Evolutionary conservation across 2,797 vertebrate genomes (phyloP), one percentile per base, ranked within the genome.

Genomic region (Atherinosoma microstoma): DNA sequence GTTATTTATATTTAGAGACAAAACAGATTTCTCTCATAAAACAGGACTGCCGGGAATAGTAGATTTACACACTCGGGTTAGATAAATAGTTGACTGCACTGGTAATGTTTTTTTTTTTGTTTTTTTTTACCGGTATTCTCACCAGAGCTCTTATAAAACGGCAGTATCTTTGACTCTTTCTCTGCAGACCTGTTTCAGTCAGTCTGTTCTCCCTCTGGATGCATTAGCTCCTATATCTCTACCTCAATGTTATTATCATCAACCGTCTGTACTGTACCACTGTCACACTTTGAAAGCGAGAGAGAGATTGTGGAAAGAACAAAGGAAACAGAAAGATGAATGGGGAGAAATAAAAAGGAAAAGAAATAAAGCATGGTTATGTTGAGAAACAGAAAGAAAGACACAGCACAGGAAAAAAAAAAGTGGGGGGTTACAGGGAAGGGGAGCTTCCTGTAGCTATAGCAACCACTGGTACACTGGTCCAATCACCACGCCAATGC

Each of bases 381-480:
- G 58, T 76, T 35, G 58, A 88, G 75, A 82, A 83, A 80, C 73
- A 83, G 75, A 84, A 73, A 81, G 80, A 83, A 79, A 88, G 70
- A 86, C 51, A 75, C 53, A 67, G 70, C 45, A 75, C 69, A 45
- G 58, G 75, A 64, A 65, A 40, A 75, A 67, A 57, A 74, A 62
- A 83, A 67, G 45, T n/a, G 67, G 85, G 87, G 83, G 84, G 70
- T 79, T 85, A 86, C 61, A 69, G 67, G 79, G 89, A 91, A 90
- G 75, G 88, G 88, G 92, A 91, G 93, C 93, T 94, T 95, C 91
- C 87, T 85, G 94, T 95, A 94, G 84, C 95, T 94, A 95, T 94
- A 90, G 95, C 90, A 95, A 94, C 94, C 81, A 2, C 85, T 88
- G 91, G 76, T 86, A 89, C 85, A 78, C 91, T 88, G 86, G 89